phyloP scores from a whole-genome alignment of 2,113 vertebrate species.

The Merops nubicus region DNA sequence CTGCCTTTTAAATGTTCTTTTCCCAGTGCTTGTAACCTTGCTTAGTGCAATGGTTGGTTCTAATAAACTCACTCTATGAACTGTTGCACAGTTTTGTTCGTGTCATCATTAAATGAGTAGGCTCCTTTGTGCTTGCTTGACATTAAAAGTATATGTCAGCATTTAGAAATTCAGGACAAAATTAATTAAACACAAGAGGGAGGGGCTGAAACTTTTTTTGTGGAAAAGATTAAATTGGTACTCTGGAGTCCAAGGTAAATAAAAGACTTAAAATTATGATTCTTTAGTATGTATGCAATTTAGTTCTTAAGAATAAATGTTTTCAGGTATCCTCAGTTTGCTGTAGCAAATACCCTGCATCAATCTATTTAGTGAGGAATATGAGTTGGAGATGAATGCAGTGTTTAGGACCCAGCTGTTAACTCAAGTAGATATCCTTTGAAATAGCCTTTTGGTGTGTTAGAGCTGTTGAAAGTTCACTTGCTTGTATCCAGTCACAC shows the following conservation, averaged over 20 bases:
- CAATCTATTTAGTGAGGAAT: neutral
- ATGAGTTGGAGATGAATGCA: neutral
- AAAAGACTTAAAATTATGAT: neutral
- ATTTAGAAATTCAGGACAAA: neutral
- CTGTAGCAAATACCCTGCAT: neutral
- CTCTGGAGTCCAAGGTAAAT: neutral
- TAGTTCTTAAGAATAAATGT: neutral
- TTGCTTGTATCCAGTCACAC: neutral
- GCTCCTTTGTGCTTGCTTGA: neutral
- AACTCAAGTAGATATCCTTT: neutral
- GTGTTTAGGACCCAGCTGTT: neutral
- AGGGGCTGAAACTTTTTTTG: neutral
- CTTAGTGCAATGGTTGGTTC: too few species aligned
- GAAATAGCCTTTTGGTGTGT: neutral
- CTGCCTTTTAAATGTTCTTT: neutral
- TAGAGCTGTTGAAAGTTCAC: neutral
- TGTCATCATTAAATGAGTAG: neutral
- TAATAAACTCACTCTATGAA: neutral
- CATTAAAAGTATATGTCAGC: neutral
- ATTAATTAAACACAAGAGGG: neutral
- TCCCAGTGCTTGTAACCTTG: neutral
- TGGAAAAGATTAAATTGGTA: neutral
- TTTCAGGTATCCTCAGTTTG: neutral
- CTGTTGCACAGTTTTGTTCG: fast-evolving
- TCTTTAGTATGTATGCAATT: fast-evolving